Conservation (phyloP, 2,113 vertebrate genomes). For the cattle (Bos taurus) region DNA sequence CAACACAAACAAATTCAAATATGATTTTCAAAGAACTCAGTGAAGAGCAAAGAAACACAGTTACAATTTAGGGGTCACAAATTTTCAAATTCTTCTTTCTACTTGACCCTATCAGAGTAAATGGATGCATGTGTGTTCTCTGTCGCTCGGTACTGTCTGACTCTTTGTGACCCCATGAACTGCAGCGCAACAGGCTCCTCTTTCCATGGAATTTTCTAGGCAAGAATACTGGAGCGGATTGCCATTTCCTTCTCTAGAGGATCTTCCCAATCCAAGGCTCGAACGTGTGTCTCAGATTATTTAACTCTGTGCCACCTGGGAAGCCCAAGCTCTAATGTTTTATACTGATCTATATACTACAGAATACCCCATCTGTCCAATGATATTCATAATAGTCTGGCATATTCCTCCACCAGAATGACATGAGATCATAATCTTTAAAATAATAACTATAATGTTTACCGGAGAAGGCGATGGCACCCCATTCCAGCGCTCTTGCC, state of each 20-base stretch:
- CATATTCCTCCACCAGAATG: neutral
- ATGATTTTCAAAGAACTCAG: neutral
- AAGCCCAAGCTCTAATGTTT: neutral
- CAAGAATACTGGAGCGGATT: neutral
- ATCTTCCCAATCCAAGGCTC: neutral
- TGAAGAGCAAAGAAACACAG: neutral
- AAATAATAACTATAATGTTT: neutral
- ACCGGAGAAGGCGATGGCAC: fast-evolving
- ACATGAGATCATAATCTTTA: neutral
- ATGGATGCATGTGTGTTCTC: neutral
- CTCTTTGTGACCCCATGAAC: neutral
- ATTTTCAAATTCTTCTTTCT: neutral
- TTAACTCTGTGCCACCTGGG: neutral
- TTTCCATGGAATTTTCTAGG: neutral
- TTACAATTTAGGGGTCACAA: neutral
- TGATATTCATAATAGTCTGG: neutral
- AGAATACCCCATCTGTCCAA: neutral
- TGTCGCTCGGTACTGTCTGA: fast-evolving
- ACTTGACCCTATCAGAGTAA: neutral
- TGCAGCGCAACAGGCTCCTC: neutral
- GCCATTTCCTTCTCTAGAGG: neutral
- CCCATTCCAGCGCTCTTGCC: neutral
- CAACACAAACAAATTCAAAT: neutral
- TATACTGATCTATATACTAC: neutral
- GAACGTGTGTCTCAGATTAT: neutral